These are phyloP conservation scores for Capricornis sumatraensis DNA, from an alignment of 2,113 vertebrate genomes.

Conservation along the genomic window DNA sequence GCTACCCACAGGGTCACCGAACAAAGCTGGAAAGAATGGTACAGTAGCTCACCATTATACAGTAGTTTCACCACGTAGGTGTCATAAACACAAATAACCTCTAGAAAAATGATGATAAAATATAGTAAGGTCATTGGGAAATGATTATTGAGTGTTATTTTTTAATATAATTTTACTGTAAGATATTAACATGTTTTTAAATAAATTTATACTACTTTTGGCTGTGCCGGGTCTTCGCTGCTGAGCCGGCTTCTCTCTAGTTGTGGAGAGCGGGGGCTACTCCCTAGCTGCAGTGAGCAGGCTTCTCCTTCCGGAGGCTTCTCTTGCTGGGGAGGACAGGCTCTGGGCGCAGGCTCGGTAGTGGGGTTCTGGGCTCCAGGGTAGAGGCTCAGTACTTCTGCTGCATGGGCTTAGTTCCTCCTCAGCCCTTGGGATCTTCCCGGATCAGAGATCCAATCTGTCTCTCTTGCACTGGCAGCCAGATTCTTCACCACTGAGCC, in stretches of 20 bases:
- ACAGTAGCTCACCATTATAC: not conserved
- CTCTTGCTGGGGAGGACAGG: not conserved
- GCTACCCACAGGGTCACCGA: not conserved
- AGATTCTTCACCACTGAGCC: not conserved
- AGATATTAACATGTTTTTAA: not conserved
- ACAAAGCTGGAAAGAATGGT: not conserved
- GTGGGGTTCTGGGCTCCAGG: not conserved
- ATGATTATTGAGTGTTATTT: not conserved
- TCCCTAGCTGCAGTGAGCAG: not conserved
- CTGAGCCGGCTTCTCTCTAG: not conserved
- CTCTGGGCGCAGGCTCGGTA: accelerated
- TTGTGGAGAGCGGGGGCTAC: not conserved
- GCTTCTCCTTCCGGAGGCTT: not conserved
- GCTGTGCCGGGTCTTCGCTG: not conserved
- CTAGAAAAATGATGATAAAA: not conserved
- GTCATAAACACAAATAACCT: no score
- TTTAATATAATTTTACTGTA: not conserved
- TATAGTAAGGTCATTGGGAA: not conserved
- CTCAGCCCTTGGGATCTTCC: not conserved
- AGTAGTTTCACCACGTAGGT: not conserved
- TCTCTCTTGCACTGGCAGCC: not conserved
- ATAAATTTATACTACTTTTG: not conserved
- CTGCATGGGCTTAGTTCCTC: not conserved
- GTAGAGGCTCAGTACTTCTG: not conserved
- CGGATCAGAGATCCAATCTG: not conserved